A percentile compares a stretch with the other conserved stretches of the same genome.
Evolutionary conservation across 2,888 invertebrate species (phyloP).

Genomic region (Zootermopsis nevadensis): DNA sequence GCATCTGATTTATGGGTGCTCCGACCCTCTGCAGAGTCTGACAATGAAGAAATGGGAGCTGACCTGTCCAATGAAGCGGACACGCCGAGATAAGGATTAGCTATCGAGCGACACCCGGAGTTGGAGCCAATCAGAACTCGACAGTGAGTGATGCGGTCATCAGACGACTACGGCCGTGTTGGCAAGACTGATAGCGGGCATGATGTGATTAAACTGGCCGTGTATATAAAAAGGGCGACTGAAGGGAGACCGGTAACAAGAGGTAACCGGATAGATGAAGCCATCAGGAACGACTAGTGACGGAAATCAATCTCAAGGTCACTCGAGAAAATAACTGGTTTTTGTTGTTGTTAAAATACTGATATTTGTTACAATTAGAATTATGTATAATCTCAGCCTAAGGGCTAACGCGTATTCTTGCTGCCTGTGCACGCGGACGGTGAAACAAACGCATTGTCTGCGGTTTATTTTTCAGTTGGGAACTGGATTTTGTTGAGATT

Average conservation of each 20-base stretch:
- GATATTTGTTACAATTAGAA: too few species aligned
- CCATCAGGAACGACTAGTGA: conserved; percentile 26
- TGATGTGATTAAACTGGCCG: conserved; percentile 39
- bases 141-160: conserved; percentile 51
- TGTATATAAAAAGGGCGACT: not conserved
- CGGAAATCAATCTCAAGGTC: conserved; percentile 20
- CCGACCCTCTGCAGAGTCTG: conserved; percentile 36
- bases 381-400: too few species aligned
- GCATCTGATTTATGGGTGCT: conserved; percentile 25
- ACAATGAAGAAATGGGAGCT: conserved; percentile 45
- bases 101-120: conserved; percentile 41
- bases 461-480: too few species aligned
- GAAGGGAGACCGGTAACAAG: not conserved
- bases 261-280: conserved; percentile 35
- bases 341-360: too few species aligned
- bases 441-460: too few species aligned
- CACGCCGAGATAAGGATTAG: conserved; percentile 46
- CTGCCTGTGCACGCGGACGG: too few species aligned
- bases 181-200: conserved; percentile 42
- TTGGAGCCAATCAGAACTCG: conserved; percentile 46
- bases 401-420: too few species aligned
- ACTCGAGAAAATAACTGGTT: not conserved
- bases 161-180: conserved; percentile 35
- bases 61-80: conserved; percentile 47
- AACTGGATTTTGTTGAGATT: too few species aligned